Base-by-base conservation (phyloP, 2,113 vertebrate genomes). In the Petromus typicus region DNA sequence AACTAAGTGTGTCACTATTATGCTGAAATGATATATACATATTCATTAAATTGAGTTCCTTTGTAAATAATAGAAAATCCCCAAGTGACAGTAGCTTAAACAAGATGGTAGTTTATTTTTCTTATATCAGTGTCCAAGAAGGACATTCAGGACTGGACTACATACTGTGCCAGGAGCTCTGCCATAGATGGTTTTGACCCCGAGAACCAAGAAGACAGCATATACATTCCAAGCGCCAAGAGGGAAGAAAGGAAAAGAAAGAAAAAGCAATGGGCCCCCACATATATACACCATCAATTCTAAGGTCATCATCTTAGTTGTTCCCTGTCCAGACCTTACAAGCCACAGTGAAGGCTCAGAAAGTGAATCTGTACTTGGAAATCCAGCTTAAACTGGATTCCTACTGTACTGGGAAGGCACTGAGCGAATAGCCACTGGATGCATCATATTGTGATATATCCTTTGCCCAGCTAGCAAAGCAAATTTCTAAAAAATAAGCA, bases 11-110 rank as follows among this genome's bases (percentile, higher is more conserved):
- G 66, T 89, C 43, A 69, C 61, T 76, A 67, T 79, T 73, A 85
- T 71, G 27, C 63, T 86, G 59, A 12, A 48, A 27, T 76, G 61
- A 66, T 86, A 89, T 54, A 54, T 67, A 8, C 76, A 78, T 63
- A 86, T 73, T 89, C 22, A 32, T 94, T 85, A 71, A 97, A 95
- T 67, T 45, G 67, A 66, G 4, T 30, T 90, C 48, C 82, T 30
- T n/a, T 67, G 5, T 71, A 54, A 94, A 22, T 6, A 32, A 93
- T 2, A 64, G n/a, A 64, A 91, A 91, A 7, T 51, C 2, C 14
- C 30, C 59, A 86, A 80, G 66, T 71, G n/a, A 87, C 57, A 94
- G 34, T 11, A 64, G 34, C 48, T 84, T 83, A 87, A 93, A 95
- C 5, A 66, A 37, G 27, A 63, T 5, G 69, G 8, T 13, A 43